These are phyloP conservation scores for Frankliniella intonsa DNA, from an alignment of 2,888 invertebrate genomes.

Conservation along the genomic window DNA sequence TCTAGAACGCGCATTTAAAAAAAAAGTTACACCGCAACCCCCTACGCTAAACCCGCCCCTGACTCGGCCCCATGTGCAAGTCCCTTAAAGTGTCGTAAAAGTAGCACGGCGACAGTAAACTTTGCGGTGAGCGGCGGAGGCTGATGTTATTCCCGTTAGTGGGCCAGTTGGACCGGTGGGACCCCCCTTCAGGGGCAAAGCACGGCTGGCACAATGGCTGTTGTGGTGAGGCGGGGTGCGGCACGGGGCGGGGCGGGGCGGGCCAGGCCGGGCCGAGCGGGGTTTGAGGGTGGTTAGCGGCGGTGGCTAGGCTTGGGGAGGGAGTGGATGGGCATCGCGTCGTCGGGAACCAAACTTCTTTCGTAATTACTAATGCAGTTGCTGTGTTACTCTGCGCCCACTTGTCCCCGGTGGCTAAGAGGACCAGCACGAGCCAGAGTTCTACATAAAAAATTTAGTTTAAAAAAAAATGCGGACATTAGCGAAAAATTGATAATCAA, in stretches of 20 bases:
- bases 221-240: background rate
- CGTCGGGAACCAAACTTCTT: slow-evolving; percentile 4
- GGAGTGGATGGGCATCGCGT: background rate
- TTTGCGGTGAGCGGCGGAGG: slow-evolving; percentile 1
- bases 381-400: background rate
- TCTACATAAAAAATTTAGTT: too few species aligned
- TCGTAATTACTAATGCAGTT: slow-evolving; percentile 21
- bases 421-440: too few species aligned
- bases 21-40: background rate
- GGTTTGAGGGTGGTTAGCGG: too few species aligned
- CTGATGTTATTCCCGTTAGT: slow-evolving; percentile 22
- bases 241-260: background rate
- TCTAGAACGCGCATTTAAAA: too few species aligned
- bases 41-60: background rate
- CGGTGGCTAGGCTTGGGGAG: too few species aligned
- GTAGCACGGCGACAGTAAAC: slow-evolving; percentile 21
- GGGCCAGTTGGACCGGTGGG: slow-evolving; percentile 23
- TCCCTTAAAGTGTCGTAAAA: slow-evolving; percentile 25
- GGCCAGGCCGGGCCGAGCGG: background rate
- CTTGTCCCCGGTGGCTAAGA: too few species aligned
- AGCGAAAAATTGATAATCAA: too few species aligned
- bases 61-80: background rate
- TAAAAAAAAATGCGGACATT: too few species aligned
- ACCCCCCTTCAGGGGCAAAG: background rate
- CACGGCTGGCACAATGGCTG: slow-evolving; percentile 9